These are phyloP conservation scores for Branchipolynoe longqiensis DNA, from an alignment of 2,888 invertebrate genomes.

Conservation along the genomic window DNA sequence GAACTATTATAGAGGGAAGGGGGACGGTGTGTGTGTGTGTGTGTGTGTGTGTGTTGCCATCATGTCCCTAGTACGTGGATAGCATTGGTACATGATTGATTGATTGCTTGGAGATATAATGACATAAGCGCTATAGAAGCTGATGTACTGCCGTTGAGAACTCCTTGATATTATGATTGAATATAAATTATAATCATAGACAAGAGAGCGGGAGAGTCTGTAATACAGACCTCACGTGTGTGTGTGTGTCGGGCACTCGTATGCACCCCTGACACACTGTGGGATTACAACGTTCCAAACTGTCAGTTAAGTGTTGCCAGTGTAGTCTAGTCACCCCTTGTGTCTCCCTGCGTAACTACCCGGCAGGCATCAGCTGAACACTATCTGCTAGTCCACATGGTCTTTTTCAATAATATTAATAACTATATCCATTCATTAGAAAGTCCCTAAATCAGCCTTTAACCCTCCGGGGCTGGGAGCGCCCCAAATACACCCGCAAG, in stretches of 20 bases:
- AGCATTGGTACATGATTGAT: background rate
- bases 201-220: background rate
- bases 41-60: conserved; percentile 2
- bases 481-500: too few species aligned
- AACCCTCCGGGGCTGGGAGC: too few species aligned
- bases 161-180: background rate
- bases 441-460: too few species aligned
- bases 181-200: background rate
- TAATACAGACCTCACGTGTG: background rate
- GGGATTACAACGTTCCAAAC: background rate
- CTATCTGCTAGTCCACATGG: too few species aligned
- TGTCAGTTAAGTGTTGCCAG: background rate
- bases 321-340: conserved; percentile 21
- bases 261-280: background rate
- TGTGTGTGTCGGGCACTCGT: background rate
- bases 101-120: background rate
- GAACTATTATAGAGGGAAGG: background rate
- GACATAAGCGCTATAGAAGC: background rate
- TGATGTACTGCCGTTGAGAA: background rate
- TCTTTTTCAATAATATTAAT: too few species aligned
- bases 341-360: too few species aligned
- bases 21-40: background rate
- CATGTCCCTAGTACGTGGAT: background rate
- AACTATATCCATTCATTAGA: too few species aligned
- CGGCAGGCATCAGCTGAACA: too few species aligned